Conservation (phyloP, 1,140 invertebrate species). For the Ceratina australensis region DNA sequence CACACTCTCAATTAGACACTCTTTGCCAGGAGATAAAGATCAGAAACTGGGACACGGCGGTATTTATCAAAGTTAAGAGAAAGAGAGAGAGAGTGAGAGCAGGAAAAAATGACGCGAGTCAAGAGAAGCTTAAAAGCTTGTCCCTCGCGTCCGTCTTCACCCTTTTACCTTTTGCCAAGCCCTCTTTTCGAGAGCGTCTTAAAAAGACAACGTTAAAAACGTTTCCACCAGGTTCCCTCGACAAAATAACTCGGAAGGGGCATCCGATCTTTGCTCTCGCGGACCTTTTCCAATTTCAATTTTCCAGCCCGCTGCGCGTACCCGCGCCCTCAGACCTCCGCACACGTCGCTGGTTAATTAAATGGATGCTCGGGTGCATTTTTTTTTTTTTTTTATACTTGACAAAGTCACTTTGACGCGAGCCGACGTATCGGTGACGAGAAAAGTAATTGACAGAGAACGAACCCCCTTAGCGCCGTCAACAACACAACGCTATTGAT, state of each 20-base stretch:
- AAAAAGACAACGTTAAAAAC: background rate
- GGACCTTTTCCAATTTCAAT: slow-evolving; percentile 24
- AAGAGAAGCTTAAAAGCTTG: background rate
- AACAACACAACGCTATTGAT: slow-evolving; percentile 55
- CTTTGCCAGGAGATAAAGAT: background rate
- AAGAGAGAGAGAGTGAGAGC: too few relatives aligned
- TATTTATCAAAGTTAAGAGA: background rate
- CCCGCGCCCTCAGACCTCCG: background rate
- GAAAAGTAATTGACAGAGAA: slow-evolving; percentile 56
- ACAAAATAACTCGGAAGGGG: background rate
- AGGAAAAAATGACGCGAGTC: background rate
- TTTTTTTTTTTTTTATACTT: slow-evolving; percentile 41
- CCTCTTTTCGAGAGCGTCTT: background rate
- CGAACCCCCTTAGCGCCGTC: slow-evolving; percentile 4
- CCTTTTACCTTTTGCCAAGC: background rate
- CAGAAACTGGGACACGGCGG: background rate
- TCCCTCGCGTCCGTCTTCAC: background rate
- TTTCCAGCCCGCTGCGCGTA: slow-evolving; percentile 5
- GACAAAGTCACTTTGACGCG: slow-evolving; percentile 47
- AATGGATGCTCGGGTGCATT: slow-evolving; percentile 43
- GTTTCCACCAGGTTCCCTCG: too few relatives aligned
- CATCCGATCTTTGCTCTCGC: background rate
- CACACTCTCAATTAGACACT: background rate
- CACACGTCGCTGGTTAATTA: slow-evolving; percentile 41
- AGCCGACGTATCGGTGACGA: slow-evolving; percentile 26